phyloP scores from a whole-genome alignment of 1,140 invertebrate species.

The Papilio polyxenes region DNA sequence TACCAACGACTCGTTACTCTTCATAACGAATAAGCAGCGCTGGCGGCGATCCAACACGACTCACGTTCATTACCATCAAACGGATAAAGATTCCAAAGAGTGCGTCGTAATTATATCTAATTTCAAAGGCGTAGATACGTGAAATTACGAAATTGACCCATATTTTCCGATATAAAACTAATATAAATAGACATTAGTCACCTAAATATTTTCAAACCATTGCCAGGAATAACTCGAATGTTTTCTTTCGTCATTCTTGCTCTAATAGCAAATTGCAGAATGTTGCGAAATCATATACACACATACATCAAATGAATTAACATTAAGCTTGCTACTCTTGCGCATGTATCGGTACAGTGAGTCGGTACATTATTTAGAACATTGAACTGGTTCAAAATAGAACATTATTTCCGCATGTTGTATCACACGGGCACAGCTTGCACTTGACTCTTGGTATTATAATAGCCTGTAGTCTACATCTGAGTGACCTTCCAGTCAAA shows the following conservation, averaged over 20 bases:
- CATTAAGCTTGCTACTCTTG: not conserved
- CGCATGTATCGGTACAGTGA: not conserved
- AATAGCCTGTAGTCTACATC: constrained; percentile 27
- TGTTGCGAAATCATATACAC: constrained; percentile 37
- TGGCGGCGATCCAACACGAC: constrained; percentile 2
- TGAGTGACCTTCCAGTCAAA: constrained; percentile 30
- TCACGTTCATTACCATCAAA: constrained; percentile 22
- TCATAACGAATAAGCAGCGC: constrained; percentile 28
- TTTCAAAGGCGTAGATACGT: constrained; percentile 8
- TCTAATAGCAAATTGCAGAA: constrained; percentile 33
- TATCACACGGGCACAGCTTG: not conserved
- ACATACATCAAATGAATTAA: constrained; percentile 36
- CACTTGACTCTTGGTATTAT: constrained; percentile 36
- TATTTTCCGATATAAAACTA: constrained; percentile 12
- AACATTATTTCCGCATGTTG: constrained; percentile 17
- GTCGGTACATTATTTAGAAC: constrained; percentile 1
- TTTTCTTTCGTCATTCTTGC: constrained; percentile 42
- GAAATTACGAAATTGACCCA: constrained; percentile 37
- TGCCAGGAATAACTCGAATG: constrained; percentile 43
- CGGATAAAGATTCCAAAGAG: constrained; percentile 21
- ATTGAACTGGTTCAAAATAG: constrained; percentile 30
- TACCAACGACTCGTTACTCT: not conserved
- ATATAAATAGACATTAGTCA: constrained; percentile 34
- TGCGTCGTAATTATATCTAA: constrained; percentile 24
- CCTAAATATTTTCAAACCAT: constrained; percentile 41